phyloP scores from a whole-genome alignment of 2,113 vertebrate species.

The Archilochus colubris region DNA sequence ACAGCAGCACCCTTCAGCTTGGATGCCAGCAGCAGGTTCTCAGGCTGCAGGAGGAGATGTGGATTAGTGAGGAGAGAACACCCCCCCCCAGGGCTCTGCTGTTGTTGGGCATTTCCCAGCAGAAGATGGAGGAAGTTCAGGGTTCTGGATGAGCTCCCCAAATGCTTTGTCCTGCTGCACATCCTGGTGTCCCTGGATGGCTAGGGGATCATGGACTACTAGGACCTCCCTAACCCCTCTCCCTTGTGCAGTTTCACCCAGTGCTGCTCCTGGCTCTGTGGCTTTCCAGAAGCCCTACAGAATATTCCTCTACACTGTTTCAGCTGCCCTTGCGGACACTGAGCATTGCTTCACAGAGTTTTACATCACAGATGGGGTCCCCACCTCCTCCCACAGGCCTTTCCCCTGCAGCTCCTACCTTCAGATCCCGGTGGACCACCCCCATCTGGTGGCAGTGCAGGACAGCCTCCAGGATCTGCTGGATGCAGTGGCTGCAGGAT shows the following conservation, averaged over 20 bases:
- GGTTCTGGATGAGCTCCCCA: neutral
- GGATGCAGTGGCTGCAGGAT: constrained; percentile 60
- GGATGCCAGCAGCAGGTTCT: constrained; percentile 86
- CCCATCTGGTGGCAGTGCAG: constrained; percentile 90
- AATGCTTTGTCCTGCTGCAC: neutral
- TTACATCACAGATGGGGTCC: neutral
- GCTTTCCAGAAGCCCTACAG: neutral
- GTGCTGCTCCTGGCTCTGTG: neutral
- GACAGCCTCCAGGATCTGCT: constrained; percentile 84
- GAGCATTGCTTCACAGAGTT: neutral
- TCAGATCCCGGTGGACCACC: constrained; percentile 87
- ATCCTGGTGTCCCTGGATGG: accelerated
- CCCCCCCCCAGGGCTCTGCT: neutral
- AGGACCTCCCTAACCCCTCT: neutral
- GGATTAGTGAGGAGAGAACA: neutral
- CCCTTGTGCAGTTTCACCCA: accelerated
- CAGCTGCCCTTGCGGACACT: neutral
- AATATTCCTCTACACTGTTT: neutral
- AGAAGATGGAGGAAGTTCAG: neutral
- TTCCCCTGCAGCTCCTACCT: constrained; percentile 72
- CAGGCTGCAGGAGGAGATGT: constrained; percentile 73
- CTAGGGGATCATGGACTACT: neutral
- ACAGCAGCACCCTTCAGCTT: constrained; percentile 87
- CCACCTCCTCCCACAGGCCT: neutral
- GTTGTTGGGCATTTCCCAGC: neutral